phyloP scores from a whole-genome alignment of 2,113 vertebrate genomes.

The Hipposideros armiger region DNA sequence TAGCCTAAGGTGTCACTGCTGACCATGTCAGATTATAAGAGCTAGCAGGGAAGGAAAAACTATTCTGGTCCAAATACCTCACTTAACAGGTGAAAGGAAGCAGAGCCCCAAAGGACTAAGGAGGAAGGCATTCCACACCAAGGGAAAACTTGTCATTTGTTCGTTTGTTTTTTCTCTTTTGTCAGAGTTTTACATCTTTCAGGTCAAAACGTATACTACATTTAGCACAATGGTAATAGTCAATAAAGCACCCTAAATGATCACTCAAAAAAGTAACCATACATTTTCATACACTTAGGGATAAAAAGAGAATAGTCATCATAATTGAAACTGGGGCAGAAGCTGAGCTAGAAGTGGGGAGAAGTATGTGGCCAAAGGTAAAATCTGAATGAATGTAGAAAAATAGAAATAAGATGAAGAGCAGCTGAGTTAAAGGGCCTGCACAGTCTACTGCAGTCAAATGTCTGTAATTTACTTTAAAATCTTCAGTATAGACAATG shows the following conservation, averaged over 20 bases:
- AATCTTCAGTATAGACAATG: not conserved
- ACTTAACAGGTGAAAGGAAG: not conserved
- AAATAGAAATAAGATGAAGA: not conserved
- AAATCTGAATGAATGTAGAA: not conserved
- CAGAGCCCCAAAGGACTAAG: not conserved
- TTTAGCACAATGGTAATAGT: not conserved
- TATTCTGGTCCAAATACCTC: not conserved
- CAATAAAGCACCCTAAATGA: conserved; percentile 4
- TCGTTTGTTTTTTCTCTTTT: not conserved
- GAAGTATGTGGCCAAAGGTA: not conserved
- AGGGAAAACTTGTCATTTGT: not conserved
- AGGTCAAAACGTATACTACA: not conserved
- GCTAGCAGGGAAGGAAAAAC: not conserved
- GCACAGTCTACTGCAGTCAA: not conserved
- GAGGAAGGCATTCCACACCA: not conserved
- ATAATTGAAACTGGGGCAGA: not conserved
- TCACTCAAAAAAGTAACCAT: not conserved
- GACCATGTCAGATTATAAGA: not conserved
- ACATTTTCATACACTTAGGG: not conserved
- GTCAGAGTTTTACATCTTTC: not conserved
- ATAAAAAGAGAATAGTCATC: not conserved
- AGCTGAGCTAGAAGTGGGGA: not conserved
- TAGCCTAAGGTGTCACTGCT: not conserved
- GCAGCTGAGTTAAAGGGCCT: not conserved
- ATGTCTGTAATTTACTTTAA: not conserved